Evolutionary conservation across 2,888 invertebrate species (phyloP).

Genomic region (Gari tellinella): DNA sequence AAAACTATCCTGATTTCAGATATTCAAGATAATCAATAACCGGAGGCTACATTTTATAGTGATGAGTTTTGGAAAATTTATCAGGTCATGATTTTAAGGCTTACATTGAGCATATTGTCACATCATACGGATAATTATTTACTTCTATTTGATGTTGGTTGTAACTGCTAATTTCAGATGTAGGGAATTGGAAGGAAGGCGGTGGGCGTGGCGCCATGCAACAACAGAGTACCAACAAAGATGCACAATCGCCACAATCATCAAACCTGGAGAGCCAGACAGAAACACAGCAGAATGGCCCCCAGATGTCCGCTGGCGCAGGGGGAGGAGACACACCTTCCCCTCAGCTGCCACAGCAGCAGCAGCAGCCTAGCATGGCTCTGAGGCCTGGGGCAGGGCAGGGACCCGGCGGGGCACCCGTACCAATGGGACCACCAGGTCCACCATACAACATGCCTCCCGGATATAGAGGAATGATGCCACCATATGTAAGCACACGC

Average conservation of each 20-base stretch:
- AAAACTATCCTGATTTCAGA: no score
- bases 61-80: no score
- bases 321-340: constrained; percentile 43
- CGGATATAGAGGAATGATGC: constrained; percentile 84
- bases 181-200: constrained; percentile 95
- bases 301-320: constrained; percentile 79
- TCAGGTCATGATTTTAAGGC: no score
- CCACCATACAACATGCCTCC: constrained; percentile 80
- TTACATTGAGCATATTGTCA: no score
- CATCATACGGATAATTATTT: no score
- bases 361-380: constrained; percentile 67
- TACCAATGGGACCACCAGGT: constrained; percentile 72
- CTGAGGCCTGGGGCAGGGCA: constrained; percentile 72
- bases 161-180: no score
- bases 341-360: constrained; percentile 55
- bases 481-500: constrained; percentile 77
- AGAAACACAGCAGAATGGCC: constrained; percentile 82
- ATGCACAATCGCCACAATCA: constrained; percentile 78
- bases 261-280: constrained; percentile 77
- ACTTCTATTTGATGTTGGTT: no score
- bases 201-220: constrained; percentile 86
- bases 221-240: constrained; percentile 76
- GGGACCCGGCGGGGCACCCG: constrained; percentile 69
- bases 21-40: no score
- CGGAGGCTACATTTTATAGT: no score